Conservation (phyloP, 30 jellyfish, hydroid and myxozoan species). For the Aurelia sp. region DNA sequence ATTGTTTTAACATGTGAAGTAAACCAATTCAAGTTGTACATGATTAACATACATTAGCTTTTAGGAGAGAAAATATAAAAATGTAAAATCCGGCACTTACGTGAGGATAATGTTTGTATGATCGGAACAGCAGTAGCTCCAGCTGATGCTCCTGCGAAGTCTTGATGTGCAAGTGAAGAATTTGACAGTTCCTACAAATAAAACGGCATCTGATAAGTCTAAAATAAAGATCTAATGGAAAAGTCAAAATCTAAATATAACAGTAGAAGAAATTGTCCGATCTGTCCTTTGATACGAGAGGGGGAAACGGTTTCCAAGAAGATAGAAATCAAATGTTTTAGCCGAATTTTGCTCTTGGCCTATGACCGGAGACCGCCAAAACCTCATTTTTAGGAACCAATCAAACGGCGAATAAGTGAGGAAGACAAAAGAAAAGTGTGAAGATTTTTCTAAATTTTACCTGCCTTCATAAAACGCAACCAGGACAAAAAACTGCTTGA, state of each 20-base stretch:
- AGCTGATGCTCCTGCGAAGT: background rate
- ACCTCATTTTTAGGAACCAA: too few relatives aligned
- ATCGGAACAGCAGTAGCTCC: background rate
- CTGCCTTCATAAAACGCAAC: too few relatives aligned
- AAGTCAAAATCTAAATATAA: too few relatives aligned
- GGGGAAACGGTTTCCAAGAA: background rate
- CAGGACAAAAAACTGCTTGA: too few relatives aligned
- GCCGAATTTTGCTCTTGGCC: too few relatives aligned
- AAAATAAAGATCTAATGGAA: too few relatives aligned
- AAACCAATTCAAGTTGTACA: too few relatives aligned
- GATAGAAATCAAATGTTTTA: too few relatives aligned
- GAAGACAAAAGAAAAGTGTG: too few relatives aligned
- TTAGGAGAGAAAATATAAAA: background rate
- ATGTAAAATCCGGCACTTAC: background rate
- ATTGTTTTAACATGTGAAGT: background rate
- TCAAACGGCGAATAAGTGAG: too few relatives aligned
- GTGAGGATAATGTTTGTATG: conserved; percentile 7
- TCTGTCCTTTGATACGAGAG: background rate
- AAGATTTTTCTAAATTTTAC: too few relatives aligned
- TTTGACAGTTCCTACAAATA: conserved; percentile 5
- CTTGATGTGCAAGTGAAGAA: background rate
- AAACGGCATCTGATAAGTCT: background rate
- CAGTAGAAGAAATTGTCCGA: background rate
- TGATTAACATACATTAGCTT: background rate
- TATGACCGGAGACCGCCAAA: too few relatives aligned